These are phyloP conservation scores for Harpagus bidentatus DNA, from an alignment of 2,113 vertebrate species.

Conservation along the genomic window DNA sequence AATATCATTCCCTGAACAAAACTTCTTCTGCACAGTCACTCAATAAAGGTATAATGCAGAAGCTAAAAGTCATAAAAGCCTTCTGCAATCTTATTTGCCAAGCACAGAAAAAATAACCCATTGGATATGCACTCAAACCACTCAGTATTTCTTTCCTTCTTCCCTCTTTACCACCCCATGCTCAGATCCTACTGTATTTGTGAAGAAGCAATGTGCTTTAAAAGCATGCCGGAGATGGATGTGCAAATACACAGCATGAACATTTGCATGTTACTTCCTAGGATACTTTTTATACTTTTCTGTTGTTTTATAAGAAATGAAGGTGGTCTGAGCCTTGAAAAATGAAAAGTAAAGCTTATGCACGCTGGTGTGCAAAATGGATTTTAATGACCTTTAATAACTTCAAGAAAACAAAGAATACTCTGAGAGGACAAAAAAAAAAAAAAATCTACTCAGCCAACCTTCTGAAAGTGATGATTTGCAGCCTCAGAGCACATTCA, in stretches of 20 bases:
- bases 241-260: neutral
- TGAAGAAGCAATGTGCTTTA: neutral
- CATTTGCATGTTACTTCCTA: neutral
- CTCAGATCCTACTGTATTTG: neutral
- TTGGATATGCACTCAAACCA: neutral
- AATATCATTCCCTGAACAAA: neutral
- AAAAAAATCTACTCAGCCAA: neutral
- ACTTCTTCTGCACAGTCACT: neutral
- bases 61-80: neutral
- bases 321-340: neutral
- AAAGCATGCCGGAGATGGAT: neutral
- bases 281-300: neutral
- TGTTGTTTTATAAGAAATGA: neutral
- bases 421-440: neutral
- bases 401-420: slow-evolving; percentile 6
- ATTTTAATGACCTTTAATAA: slow-evolving; percentile 12
- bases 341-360: neutral
- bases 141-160: neutral
- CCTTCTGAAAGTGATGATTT: neutral
- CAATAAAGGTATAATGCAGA: neutral
- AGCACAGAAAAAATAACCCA: neutral
- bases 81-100: neutral
- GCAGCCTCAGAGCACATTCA: neutral
- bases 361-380: neutral
- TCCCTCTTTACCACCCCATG: neutral